Conservation (phyloP, 2,797 vertebrate species). For the Apogon talboti region DNA sequence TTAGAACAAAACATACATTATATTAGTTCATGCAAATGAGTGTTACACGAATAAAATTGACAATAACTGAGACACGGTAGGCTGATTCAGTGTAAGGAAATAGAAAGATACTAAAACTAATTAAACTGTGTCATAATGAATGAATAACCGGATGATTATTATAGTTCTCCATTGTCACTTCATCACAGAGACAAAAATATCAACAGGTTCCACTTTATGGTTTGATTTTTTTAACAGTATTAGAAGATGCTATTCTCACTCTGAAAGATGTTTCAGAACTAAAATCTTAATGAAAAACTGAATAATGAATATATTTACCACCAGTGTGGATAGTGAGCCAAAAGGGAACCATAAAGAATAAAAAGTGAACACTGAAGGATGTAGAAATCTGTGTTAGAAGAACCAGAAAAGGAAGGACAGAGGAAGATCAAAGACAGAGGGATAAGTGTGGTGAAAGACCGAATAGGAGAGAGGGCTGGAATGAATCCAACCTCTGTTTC, state of each 20-base stretch:
- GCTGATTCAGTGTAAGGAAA: not conserved
- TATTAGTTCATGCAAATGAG: slow-evolving; percentile 6
- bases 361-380: slow-evolving; percentile 10
- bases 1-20: too few relatives aligned
- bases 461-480: slow-evolving; percentile 39
- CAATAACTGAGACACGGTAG: not conserved
- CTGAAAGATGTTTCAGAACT: not conserved
- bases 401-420: slow-evolving; percentile 16
- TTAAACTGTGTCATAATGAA: not conserved
- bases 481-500: slow-evolving; percentile 38
- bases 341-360: not conserved
- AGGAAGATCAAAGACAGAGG: slow-evolving; percentile 33
- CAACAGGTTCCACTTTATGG: slow-evolving; percentile 12
- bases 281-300: not conserved
- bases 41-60: not conserved
- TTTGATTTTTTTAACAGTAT: too few relatives aligned
- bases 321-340: not conserved
- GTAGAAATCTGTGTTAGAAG: not conserved
- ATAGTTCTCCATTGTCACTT: not conserved
- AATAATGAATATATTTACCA: slow-evolving; percentile 13
- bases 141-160: not conserved
- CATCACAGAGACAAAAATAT: not conserved
- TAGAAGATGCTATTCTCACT: not conserved
- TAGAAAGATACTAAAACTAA: not conserved
- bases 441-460: slow-evolving; percentile 33